Evolutionary conservation across 2,888 invertebrate genomes (phyloP), one percentile per base, ranked within the genome.

Genomic region (Volucella zonaria): DNA sequence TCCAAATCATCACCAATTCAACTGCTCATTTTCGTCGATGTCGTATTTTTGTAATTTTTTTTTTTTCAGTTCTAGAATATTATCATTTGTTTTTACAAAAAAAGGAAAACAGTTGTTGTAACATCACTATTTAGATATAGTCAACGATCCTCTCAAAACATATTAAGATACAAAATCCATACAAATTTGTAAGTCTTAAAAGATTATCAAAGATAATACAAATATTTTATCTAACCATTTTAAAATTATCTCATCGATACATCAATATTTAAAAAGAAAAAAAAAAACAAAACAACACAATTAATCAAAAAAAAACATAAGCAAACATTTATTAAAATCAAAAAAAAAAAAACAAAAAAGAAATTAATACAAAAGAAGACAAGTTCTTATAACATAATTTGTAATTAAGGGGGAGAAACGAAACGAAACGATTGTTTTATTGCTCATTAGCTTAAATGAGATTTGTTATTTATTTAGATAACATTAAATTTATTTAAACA

Each of bases 391-490:
- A 62, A 62, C 47, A 47, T 62, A 47, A 12, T 62, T 62, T 62
- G 61, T 62, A 47, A 62, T 62, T 62, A 62, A 47, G 61, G 31
- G 31, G 31, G 6, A 31, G 31, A 31, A 31, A 31, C 31, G 31
- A 6, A 31, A 31, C 31, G 31, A 31, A 6, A 31, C 18, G 47
- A 61, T 62, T 31, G n/a, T 43, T 11, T 31, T 31, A 45, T 47
- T 47, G 23, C 61, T 62, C 61, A 31, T 54, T 45, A 2, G 8
- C 38, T 47, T 4, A 56, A 62, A 66, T 58, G 58, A n/a, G 56
- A 67, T 59, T 31, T 76, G 76, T 76, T 52, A 67, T 51, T 59
- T 58, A 66, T 66, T 75, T 58, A 66, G 56, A 14, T 74, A 8
- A 45, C n/a, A 31, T 2, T 43, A 49, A 52, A 14, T 23, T 9